Evolutionary conservation across 92 coral and sea anemone genomes (phyloP).

Genomic region (Isaurus tuberculatus): DNA sequence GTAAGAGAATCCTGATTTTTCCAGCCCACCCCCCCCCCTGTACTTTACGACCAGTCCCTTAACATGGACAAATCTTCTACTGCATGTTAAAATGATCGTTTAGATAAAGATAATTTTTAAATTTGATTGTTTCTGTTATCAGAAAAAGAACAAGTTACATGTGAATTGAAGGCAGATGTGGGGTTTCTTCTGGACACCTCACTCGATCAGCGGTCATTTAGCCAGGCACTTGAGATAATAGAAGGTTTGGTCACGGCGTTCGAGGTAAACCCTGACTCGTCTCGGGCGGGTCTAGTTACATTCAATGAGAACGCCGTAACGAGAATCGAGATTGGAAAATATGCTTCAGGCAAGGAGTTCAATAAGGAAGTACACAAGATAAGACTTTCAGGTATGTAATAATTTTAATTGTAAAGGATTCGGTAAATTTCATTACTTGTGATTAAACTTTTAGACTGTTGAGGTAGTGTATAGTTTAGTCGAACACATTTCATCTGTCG

Average conservation of each 20-base stretch:
- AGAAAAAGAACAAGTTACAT: not conserved
- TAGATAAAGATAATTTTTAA: no score
- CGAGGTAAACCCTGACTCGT: conserved; percentile 24
- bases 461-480: no score
- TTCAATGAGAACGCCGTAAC: not conserved
- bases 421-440: no score
- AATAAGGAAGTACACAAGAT: conserved; percentile 30
- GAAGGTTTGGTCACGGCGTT: conserved; percentile 31
- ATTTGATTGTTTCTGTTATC: not conserved
- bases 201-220: not conserved
- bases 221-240: not conserved
- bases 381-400: not conserved
- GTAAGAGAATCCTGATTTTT: no score
- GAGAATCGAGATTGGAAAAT: conserved; percentile 27
- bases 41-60: no score
- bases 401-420: not conserved
- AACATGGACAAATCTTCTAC: no score
- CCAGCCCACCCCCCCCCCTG: no score
- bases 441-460: no score
- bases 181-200: conserved; percentile 34
- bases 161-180: conserved; percentile 31
- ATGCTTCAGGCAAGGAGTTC: not conserved
- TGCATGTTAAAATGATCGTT: no score
- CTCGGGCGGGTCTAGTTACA: conserved; percentile 37
- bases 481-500: no score